phyloP scores from a whole-genome alignment of 2,797 vertebrate species.

The Hypotaenidia okinawae region DNA sequence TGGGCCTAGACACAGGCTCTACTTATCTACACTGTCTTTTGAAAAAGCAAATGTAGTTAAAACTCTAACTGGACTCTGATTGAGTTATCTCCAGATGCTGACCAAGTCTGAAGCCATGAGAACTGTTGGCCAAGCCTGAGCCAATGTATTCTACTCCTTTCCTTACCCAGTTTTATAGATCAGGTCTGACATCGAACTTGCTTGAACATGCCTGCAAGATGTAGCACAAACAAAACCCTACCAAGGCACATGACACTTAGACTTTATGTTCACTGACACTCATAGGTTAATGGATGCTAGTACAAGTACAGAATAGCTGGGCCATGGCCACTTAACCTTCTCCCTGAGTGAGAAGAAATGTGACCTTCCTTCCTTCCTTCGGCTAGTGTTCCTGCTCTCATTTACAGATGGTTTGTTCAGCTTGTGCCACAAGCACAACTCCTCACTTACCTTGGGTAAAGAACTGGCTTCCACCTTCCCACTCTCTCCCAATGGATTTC shows the following conservation, averaged over 20 bases:
- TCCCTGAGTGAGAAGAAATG: background rate
- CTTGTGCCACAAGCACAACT: background rate
- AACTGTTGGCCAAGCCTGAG: background rate
- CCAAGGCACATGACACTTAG: background rate
- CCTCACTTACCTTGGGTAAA: background rate
- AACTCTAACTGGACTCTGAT: background rate
- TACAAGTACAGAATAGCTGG: background rate
- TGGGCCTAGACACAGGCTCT: background rate
- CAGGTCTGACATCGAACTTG: background rate
- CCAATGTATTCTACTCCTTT: background rate
- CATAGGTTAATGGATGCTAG: background rate
- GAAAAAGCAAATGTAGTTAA: background rate
- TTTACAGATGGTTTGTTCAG: background rate
- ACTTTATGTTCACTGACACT: background rate
- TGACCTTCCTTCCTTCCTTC: background rate
- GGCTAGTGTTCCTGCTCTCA: background rate
- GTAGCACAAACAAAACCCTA: background rate
- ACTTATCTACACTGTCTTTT: background rate
- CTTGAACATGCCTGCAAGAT: background rate
- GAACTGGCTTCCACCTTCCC: background rate
- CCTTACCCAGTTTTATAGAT: background rate
- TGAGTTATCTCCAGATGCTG: background rate
- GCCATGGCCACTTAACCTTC: background rate
- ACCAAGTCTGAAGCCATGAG: background rate
- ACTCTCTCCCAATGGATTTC: background rate